A percentile compares a stretch with the other conserved stretches of the same genome.
Conservation (phyloP, 2,888 invertebrate species). For the Cataglyphis livida region DNA sequence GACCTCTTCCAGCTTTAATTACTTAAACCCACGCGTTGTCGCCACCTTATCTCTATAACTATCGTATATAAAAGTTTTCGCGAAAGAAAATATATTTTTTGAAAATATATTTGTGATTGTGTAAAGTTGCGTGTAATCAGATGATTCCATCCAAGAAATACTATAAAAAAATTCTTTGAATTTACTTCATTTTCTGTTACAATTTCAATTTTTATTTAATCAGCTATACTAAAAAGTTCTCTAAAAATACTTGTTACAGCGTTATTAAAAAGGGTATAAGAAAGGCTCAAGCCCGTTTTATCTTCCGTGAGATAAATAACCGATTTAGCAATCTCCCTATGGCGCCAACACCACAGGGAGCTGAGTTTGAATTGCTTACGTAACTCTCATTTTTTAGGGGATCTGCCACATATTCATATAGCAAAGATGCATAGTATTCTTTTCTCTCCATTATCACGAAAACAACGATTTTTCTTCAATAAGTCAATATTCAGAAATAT, state of each 20-base stretch:
- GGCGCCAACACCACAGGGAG: not conserved
- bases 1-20: slow-evolving; percentile 74
- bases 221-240: not conserved
- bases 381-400: not conserved
- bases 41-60: slow-evolving; percentile 71
- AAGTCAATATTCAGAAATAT: not conserved
- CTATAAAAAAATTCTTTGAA: not conserved
- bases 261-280: not conserved
- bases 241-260: not conserved
- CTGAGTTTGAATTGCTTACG: not conserved
- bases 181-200: not conserved
- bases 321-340: not conserved
- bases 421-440: slow-evolving; percentile 2
- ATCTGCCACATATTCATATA: not conserved
- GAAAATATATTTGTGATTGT: not conserved
- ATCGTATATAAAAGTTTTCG: slow-evolving; percentile 40
- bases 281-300: not conserved
- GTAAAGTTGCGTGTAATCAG: not conserved
- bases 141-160: not conserved
- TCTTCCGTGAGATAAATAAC: slow-evolving; percentile 11
- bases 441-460: not conserved
- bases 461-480: not conserved
- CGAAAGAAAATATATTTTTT: not conserved
- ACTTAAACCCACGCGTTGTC: slow-evolving; percentile 73
- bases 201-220: not conserved